Evolutionary conservation across 2,888 invertebrate genomes (phyloP).

Genomic region (Amphipoea oculea): DNA sequence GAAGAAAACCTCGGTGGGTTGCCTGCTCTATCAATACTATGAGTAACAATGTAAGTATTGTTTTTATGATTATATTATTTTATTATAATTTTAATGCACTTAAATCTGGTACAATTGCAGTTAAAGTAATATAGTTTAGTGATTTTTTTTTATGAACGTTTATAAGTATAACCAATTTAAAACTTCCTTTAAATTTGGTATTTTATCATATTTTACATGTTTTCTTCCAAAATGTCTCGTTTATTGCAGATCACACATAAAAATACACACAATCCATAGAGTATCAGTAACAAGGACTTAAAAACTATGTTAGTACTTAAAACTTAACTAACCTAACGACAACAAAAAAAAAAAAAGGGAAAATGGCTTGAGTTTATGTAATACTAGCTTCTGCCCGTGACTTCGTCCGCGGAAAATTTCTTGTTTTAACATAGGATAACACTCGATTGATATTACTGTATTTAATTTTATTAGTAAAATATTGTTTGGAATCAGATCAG

Average conservation of each 20-base stretch:
- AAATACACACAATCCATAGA: too few species aligned
- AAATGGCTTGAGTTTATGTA: neutral
- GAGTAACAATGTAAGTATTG: constrained; percentile 12
- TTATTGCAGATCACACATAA: too few species aligned
- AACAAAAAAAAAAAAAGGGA: neutral
- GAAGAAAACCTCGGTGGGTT: neutral
- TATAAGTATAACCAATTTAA: neutral
- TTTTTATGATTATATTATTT: constrained; percentile 28
- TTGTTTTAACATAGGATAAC: too few species aligned
- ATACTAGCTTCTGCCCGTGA: too few species aligned
- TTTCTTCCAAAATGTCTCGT: neutral
- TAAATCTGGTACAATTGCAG: neutral
- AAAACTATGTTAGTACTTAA: too few species aligned
- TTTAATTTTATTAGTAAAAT: too few species aligned
- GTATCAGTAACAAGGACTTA: too few species aligned
- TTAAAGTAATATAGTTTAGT: constrained; percentile 3
- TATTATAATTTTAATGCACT: neutral
- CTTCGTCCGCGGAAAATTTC: too few species aligned
- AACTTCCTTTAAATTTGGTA: neutral
- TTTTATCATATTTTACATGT: neutral
- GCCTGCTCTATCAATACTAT: neutral
- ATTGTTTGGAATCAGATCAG: too few species aligned
- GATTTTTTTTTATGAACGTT: neutral
- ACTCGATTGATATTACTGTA: too few species aligned
- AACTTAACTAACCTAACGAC: too few species aligned